A percentile compares a stretch with the other conserved stretches of the same genome.
phyloP scores from a whole-genome alignment of 2,797 vertebrate species.

The Myripristis murdjan region DNA sequence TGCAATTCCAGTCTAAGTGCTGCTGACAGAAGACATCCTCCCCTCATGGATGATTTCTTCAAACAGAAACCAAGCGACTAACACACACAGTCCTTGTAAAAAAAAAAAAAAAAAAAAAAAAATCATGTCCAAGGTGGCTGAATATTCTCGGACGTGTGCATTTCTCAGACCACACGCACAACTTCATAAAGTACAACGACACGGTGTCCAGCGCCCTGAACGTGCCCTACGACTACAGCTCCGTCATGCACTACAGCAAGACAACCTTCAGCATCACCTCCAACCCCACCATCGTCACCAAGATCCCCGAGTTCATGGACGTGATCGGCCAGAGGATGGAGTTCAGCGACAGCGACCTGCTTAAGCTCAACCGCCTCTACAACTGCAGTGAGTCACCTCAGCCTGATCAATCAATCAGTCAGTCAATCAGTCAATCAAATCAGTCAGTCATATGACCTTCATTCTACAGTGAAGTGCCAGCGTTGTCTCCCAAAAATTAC shows the following conservation, averaged over 20 bases:
- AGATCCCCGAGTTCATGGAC: slow-evolving; percentile 86
- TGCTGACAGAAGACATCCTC: too few species aligned
- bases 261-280: slow-evolving; percentile 86
- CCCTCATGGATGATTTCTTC: too few species aligned
- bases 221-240: slow-evolving; percentile 92
- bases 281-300: slow-evolving; percentile 90
- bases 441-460: too few species aligned
- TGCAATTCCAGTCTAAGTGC: too few species aligned
- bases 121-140: too few species aligned
- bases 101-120: too few species aligned
- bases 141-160: neutral
- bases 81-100: too few species aligned
- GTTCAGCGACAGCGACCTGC: slow-evolving; percentile 90
- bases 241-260: slow-evolving; percentile 94
- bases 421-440: too few species aligned
- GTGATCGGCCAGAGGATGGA: slow-evolving; percentile 94
- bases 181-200: slow-evolving; percentile 88
- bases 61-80: too few species aligned
- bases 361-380: slow-evolving; percentile 90
- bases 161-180: slow-evolving; percentile 85
- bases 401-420: too few species aligned
- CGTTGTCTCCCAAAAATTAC: too few species aligned
- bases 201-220: slow-evolving; percentile 83
- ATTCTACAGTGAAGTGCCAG: too few species aligned
- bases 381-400: slow-evolving; percentile 89